Base-by-base conservation (phyloP, 2,113 vertebrate genomes). In the Laticauda laticaudata region DNA sequence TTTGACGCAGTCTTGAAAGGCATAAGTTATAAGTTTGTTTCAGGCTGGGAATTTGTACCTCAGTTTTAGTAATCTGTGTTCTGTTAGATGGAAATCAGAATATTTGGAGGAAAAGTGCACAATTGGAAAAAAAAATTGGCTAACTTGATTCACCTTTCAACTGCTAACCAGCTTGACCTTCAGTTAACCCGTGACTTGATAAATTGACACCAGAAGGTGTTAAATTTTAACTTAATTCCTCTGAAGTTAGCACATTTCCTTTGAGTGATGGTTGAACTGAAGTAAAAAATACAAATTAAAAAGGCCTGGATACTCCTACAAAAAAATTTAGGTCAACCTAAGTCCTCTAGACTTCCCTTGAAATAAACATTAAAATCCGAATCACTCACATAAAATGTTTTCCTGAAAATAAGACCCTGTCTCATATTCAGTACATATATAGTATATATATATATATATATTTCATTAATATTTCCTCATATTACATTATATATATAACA, bases 101-200 rank as follows among this genome's bases (percentile, higher is more conserved):
- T 91, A 10, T 95, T 61, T 81, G 92, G 92, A 51, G 86, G 34
- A 91, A 87, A 88, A 4, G 1, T 39, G n/a, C 18, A 91, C 26
- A 93, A 86, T 92, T 57, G 2, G 61, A 3, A 87, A 92, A 45
- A 3, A 26, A 89, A 55, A 92, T 92, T 92, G 53, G 85, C 56
- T 93, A 91, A 95, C 90, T 26, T 91, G 53, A 15, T 55, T 7
- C 90, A 64, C 43, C 81, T 91, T 94, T 92, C 89, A 93, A 95
- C 91, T 29, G 88, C 90, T 85, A 86, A 89, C 90, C 56, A 92
- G 86, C 3, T 1, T 95, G 94, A 96, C 94, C 95, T 61, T 34
- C 75, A 91, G n/a, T 91, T 96, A 95, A 96, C 94, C 96, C 92
- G 0, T 26, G 88, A 89, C 94, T 93, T 75, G 90, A 94, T 93